Conservation (phyloP, 1,140 invertebrate species). For the Scaptomyza graminum region DNA sequence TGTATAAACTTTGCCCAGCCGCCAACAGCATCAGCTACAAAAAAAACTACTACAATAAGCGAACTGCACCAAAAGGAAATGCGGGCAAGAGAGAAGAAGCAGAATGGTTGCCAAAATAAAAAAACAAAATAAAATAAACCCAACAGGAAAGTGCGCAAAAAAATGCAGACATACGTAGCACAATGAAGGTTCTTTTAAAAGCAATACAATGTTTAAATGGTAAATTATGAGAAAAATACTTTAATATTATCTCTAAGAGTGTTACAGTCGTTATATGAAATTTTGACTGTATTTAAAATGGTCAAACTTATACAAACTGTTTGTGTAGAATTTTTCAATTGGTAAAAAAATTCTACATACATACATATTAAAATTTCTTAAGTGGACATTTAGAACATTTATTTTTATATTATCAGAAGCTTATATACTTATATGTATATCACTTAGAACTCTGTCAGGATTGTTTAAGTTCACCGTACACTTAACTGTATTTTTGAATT, state of each 20-base stretch:
- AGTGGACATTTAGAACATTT: no score
- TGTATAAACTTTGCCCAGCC: constrained; percentile 55
- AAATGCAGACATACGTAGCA: constrained; percentile 21
- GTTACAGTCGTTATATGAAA: no score
- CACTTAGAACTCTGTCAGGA: no score
- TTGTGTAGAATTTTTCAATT: no score
- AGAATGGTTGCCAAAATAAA: constrained; percentile 46
- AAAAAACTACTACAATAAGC: constrained; percentile 30
- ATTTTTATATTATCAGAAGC: no score
- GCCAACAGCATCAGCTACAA: constrained; percentile 24
- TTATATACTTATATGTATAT: no score
- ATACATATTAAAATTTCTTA: no score
- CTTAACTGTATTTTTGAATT: no score
- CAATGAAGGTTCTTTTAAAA: constrained; percentile 17
- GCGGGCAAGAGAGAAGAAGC: constrained; percentile 26
- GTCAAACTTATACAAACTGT: no score
- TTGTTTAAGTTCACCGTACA: no score
- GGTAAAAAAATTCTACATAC: no score
- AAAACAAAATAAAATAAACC: background rate
- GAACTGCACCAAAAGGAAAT: constrained; percentile 62
- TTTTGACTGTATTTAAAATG: no score
- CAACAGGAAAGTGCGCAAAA: constrained; percentile 9
- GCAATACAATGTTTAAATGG: background rate
- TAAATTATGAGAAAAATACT: background rate
- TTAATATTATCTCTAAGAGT: background rate